A percentile compares a stretch with the other conserved stretches of the same genome.
These are phyloP conservation scores for Caenorhabditis uteleia DNA, from an alignment of 2,888 invertebrate genomes.

Conservation along the genomic window DNA sequence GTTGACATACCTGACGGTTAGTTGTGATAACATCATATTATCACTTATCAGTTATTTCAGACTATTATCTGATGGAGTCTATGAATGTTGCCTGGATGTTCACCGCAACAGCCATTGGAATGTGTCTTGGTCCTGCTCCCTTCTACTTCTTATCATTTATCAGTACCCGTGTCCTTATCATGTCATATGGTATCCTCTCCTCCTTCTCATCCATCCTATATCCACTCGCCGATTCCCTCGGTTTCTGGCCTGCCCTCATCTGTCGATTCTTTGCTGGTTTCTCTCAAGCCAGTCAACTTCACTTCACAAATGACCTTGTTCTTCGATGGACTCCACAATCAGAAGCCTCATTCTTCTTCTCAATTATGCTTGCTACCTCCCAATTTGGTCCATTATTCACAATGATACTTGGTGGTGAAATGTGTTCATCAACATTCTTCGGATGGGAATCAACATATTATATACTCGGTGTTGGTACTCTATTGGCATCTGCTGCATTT, in stretches of 20 bases:
- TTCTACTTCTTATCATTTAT: slow-evolving; percentile 29
- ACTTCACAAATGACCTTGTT: slow-evolving; percentile 45
- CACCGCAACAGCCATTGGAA: slow-evolving; percentile 49
- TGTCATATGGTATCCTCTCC: slow-evolving; percentile 36
- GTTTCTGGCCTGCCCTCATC: slow-evolving; percentile 43
- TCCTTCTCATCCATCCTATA: slow-evolving; percentile 31
- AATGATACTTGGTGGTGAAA: slow-evolving; percentile 49
- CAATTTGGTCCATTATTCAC: slow-evolving; percentile 47
- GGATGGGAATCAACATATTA: slow-evolving; percentile 44
- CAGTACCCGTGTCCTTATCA: slow-evolving; percentile 29
- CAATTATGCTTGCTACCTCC: slow-evolving; percentile 43
- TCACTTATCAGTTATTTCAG: slow-evolving; percentile 10
- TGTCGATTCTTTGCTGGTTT: slow-evolving; percentile 43
- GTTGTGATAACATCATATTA: neutral
- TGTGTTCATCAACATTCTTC: slow-evolving; percentile 44
- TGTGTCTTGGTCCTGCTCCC: slow-evolving; percentile 46
- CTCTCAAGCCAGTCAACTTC: slow-evolving; percentile 44
- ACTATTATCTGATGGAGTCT: slow-evolving; percentile 41
- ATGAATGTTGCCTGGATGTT: slow-evolving; percentile 52
- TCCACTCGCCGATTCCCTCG: slow-evolving; percentile 39
- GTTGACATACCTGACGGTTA: slow-evolving; percentile 2
- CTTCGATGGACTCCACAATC: slow-evolving; percentile 39
- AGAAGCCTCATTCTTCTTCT: slow-evolving; percentile 46
- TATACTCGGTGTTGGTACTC: slow-evolving; percentile 34
- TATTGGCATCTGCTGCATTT: slow-evolving; percentile 24